Percentiles rank a stretch among this genome's conserved stretches.
These are phyloP conservation scores for Drosophila mercatorum DNA, from an alignment of 2,888 invertebrate species.

Conservation along the genomic window DNA sequence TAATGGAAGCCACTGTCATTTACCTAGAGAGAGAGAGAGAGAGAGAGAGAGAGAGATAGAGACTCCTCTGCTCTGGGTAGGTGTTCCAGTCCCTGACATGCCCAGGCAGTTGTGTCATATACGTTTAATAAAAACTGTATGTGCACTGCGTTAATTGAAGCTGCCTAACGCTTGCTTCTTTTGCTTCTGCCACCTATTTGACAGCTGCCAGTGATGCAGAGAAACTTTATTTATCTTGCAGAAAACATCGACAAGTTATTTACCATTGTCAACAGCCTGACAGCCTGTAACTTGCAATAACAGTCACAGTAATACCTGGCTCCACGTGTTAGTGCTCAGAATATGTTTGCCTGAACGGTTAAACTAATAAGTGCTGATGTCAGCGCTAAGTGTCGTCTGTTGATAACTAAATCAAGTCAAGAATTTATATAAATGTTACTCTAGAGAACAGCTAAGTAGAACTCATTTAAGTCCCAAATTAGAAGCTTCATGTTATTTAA, in stretches of 20 bases:
- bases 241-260: constrained; percentile 48
- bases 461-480: not conserved
- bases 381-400: not conserved
- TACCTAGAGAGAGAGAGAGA: constrained; percentile 5
- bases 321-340: not conserved
- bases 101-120: constrained; percentile 58
- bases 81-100: constrained; percentile 34
- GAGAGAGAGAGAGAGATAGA: not conserved
- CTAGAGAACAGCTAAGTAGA: not conserved
- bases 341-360: not conserved
- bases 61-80: constrained; percentile 1
- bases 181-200: constrained; percentile 31
- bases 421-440: not conserved
- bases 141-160: constrained; percentile 64
- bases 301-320: constrained; percentile 2
- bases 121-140: constrained; percentile 47
- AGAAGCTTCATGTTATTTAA: not conserved
- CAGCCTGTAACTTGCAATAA: constrained; percentile 16
- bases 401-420: not conserved
- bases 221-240: constrained; percentile 58
- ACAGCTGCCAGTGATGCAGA: constrained; percentile 66
- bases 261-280: constrained; percentile 42
- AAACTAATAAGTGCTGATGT: not conserved
- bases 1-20: constrained; percentile 74
- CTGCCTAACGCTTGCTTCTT: constrained; percentile 17